phyloP scores from a whole-genome alignment of 2,888 invertebrate genomes.

The Acanthacorydalis orientalis region DNA sequence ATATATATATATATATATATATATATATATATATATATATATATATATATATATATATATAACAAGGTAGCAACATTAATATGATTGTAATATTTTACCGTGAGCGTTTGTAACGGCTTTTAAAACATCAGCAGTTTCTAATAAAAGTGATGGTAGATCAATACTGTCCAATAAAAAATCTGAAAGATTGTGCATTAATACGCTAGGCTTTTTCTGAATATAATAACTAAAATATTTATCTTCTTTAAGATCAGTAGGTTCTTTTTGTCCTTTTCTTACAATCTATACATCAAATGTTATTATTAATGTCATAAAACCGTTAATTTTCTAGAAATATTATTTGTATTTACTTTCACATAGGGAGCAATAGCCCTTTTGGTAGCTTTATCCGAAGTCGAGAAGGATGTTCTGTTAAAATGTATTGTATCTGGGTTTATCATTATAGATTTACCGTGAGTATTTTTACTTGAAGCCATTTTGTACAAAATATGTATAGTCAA shows the following conservation, averaged over 20 bases:
- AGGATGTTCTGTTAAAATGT: slow-evolving; percentile 13
- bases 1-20: background rate
- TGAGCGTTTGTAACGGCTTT: slow-evolving; percentile 36
- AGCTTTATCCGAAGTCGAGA: slow-evolving; percentile 32
- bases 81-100: slow-evolving; percentile 20
- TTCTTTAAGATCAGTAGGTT: slow-evolving; percentile 13
- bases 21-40: background rate
- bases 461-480: no score
- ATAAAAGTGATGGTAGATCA: slow-evolving; percentile 34
- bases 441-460: no score
- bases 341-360: slow-evolving; percentile 22
- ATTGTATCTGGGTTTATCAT: no score
- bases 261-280: slow-evolving; percentile 17
- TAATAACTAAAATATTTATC: slow-evolving; percentile 20
- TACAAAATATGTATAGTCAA: no score
- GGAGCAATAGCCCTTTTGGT: slow-evolving; percentile 41
- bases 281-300: slow-evolving; percentile 9
- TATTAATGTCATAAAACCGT: background rate
- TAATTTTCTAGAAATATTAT: background rate
- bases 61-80: no score
- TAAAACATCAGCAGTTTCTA: slow-evolving; percentile 38
- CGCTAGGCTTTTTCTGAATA: slow-evolving; percentile 22
- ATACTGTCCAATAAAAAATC: slow-evolving; percentile 36
- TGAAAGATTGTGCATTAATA: slow-evolving; percentile 20
- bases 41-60: no score